phyloP scores from a whole-genome alignment of 1,140 invertebrate species.

The Melipona quadrifasciata region DNA sequence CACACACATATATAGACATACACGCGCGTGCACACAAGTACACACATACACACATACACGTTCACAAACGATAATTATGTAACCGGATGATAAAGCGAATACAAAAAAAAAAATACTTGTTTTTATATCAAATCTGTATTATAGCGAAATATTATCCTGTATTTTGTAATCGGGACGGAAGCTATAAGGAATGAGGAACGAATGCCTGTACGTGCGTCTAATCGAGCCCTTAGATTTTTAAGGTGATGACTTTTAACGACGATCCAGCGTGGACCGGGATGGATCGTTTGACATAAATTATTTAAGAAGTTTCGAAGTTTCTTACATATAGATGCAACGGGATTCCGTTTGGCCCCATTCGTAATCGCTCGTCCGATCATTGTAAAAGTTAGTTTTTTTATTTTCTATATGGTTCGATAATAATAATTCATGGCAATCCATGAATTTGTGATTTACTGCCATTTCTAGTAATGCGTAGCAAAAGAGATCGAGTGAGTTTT shows the following conservation, averaged over 20 bases:
- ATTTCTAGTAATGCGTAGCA: slow-evolving; percentile 43
- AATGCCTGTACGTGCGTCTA: slow-evolving; percentile 65
- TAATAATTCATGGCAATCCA: slow-evolving; percentile 2
- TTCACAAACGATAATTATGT: slow-evolving; percentile 72
- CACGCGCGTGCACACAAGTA: too few relatives aligned
- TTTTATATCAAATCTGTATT: slow-evolving; percentile 81
- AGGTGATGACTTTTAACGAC: slow-evolving; percentile 50
- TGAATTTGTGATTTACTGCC: slow-evolving; percentile 58
- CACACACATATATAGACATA: too few relatives aligned
- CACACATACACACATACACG: too few relatives aligned
- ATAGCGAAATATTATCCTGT: slow-evolving; percentile 80
- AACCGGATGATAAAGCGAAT: slow-evolving; percentile 75
- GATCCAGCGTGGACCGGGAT: slow-evolving; percentile 51
- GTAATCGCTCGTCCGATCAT: slow-evolving; percentile 48
- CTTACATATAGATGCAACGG: slow-evolving; percentile 61
- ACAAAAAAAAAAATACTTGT: slow-evolving; percentile 79
- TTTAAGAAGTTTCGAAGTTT: slow-evolving; percentile 62
- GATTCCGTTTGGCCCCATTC: slow-evolving; percentile 60
- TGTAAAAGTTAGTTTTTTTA: slow-evolving; percentile 16
- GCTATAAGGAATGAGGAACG: slow-evolving; percentile 69
- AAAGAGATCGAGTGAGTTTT: too few relatives aligned
- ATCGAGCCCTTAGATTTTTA: slow-evolving; percentile 64
- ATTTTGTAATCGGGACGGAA: slow-evolving; percentile 79
- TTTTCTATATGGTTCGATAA: slow-evolving; percentile 24
- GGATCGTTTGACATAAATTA: slow-evolving; percentile 58